Base-by-base conservation (phyloP, 2,113 vertebrate species). In the Cottus gobio region DNA sequence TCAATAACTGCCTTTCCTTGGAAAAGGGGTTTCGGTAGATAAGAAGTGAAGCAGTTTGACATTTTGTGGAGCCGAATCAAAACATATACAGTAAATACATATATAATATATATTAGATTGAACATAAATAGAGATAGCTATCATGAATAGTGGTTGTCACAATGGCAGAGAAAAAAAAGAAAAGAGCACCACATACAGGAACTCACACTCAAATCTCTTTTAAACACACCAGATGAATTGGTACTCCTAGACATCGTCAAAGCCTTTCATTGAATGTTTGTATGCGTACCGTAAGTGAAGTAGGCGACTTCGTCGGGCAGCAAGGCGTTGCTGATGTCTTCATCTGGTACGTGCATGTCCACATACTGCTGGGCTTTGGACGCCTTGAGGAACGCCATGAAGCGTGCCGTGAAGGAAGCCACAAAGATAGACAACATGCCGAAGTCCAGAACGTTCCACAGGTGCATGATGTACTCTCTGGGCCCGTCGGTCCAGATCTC, bases 361-460 rank as follows among this genome's bases (percentile, higher is more conserved):
- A 99, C 97, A 3, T 98, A 99, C 28, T 96, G 95, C 88, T 99
- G 97, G 69, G 97, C 97, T 93, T 98, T 97, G 2, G 96, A 95
- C 0, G 98, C 98, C 84, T 99, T 98, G 57, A 99, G 96, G 84
- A 99, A 99, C 28, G 98, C 98, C 96, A 99, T 98, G 91, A 99
- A 96, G 65, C 97, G 96, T 18, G 97, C 97, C 0, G 98, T 99
- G 95, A 97, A 99, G 0, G 98, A 99, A 0, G 98, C 98, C 89
- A 96, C 97, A 0, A 99, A 99, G 92, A 99, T 99, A 84, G 97
- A 98, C 76, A 99, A 90, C 97, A 99, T 99, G 64, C 97, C 97
- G 0, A 99, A 99, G 76, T 99, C 98, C 87, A 99, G 91, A 52
- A 99, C 95, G 63, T 99, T 99, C 98, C 98, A 99, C 54, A 99